phyloP scores from a whole-genome alignment of 2,888 invertebrate genomes.

The Sinodicranocentrus sp. region DNA sequence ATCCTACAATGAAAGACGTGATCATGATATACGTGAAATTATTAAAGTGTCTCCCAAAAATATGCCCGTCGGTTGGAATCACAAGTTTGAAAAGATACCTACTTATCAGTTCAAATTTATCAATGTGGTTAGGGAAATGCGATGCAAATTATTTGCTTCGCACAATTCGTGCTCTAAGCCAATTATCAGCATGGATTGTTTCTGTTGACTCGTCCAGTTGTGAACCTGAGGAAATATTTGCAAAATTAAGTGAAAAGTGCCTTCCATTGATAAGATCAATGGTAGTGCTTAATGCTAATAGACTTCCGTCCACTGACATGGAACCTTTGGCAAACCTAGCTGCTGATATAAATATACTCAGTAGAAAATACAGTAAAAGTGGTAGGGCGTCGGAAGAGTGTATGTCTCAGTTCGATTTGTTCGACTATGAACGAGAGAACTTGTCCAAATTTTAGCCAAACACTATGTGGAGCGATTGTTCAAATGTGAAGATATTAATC shows the following conservation, averaged over 20 bases:
- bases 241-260: constrained; percentile 48
- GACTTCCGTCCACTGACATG: constrained; percentile 62
- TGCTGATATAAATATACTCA: constrained; percentile 68
- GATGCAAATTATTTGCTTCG: constrained; percentile 69
- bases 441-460: constrained; percentile 65
- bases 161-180: constrained; percentile 62
- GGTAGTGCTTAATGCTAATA: constrained; percentile 47
- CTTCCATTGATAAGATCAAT: constrained; percentile 47
- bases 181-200: constrained; percentile 59
- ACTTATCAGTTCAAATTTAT: constrained; percentile 68
- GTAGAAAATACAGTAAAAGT: not conserved
- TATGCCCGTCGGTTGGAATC: constrained; percentile 29
- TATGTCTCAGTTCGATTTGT: constrained; percentile 64
- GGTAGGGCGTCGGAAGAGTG: not conserved
- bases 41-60: constrained; percentile 65
- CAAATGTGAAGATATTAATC: constrained; percentile 6
- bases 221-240: constrained; percentile 44
- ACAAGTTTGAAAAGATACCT: constrained; percentile 62
- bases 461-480: constrained; percentile 64
- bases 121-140: constrained; percentile 70
- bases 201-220: not conserved
- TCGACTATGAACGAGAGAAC: constrained; percentile 56
- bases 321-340: constrained; percentile 72
- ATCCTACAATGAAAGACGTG: constrained; percentile 63
- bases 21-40: constrained; percentile 73